phyloP scores from a whole-genome alignment of 2,797 vertebrate species.

The Zalophus californianus region DNA sequence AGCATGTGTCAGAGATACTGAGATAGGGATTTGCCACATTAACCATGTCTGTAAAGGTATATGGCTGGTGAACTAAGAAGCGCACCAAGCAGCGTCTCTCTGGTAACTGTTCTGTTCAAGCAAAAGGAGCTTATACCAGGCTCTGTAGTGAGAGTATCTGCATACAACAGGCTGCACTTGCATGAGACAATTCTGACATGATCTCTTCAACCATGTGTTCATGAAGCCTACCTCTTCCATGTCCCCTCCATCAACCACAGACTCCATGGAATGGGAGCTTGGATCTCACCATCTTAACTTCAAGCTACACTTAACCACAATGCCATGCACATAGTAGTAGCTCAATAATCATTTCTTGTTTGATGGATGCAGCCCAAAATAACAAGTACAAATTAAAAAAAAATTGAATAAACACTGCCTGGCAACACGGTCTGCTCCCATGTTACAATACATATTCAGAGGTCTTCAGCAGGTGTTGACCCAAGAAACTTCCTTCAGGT shows the following conservation, averaged over 20 bases:
- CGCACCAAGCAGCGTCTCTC: not conserved
- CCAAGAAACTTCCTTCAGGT: not conserved
- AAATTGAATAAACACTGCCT: not conserved
- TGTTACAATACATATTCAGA: not conserved
- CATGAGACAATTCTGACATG: not conserved
- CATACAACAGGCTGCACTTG: not conserved
- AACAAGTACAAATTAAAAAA: not conserved
- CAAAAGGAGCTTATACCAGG: not conserved
- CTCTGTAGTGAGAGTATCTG: not conserved
- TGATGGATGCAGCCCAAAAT: constrained; percentile 14
- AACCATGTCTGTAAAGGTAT: not conserved
- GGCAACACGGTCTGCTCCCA: not conserved
- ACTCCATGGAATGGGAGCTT: not conserved
- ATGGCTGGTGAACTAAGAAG: not conserved
- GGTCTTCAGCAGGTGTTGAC: not conserved
- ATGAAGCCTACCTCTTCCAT: not conserved
- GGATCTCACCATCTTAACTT: not conserved
- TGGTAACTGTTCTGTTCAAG: not conserved
- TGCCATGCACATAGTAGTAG: not conserved
- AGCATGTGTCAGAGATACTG: not conserved
- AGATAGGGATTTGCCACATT: not conserved
- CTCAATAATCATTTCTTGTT: constrained; percentile 7
- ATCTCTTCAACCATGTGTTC: not conserved
- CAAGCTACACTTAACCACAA: not conserved
- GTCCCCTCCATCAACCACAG: not conserved